phyloP scores from a whole-genome alignment of 2,797 vertebrate genomes.

The Streptopelia turtur region DNA sequence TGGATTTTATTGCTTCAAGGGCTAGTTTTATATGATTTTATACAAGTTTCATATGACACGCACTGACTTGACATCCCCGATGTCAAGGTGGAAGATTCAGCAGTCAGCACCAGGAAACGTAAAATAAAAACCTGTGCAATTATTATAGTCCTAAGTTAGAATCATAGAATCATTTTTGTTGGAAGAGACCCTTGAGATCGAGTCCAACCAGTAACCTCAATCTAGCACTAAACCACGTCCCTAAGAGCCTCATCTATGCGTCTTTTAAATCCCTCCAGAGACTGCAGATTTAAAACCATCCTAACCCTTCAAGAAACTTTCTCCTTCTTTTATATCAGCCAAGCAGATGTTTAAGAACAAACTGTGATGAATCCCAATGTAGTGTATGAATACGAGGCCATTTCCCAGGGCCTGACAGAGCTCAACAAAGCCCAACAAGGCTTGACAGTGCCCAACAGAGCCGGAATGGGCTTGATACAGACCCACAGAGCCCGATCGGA shows the following conservation, averaged over 20 bases:
- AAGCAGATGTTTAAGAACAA: neutral
- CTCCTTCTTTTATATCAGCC: neutral
- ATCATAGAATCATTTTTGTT: too few species aligned
- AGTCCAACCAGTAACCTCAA: too few species aligned
- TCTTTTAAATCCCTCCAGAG: too few species aligned
- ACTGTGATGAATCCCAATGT: neutral
- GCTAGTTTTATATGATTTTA: neutral
- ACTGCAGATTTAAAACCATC: neutral
- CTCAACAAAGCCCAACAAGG: too few species aligned
- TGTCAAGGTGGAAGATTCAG: neutral
- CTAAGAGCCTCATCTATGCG: too few species aligned
- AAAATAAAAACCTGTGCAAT: neutral
- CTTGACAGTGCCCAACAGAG: too few species aligned
- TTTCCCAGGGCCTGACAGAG: neutral
- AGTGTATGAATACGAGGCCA: neutral
- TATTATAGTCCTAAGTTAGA: neutral
- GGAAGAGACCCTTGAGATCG: too few species aligned
- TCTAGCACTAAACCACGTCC: too few species aligned
- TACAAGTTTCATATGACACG: neutral
- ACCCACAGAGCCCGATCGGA: too few species aligned
- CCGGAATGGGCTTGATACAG: too few species aligned
- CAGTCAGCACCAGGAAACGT: neutral
- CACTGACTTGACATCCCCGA: neutral
- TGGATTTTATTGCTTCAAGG: neutral
- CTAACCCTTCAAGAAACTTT: neutral